Percentiles rank a stretch among this genome's conserved stretches.
Conservation (phyloP, 2,797 vertebrate species). For the Pangasius macronema region DNA sequence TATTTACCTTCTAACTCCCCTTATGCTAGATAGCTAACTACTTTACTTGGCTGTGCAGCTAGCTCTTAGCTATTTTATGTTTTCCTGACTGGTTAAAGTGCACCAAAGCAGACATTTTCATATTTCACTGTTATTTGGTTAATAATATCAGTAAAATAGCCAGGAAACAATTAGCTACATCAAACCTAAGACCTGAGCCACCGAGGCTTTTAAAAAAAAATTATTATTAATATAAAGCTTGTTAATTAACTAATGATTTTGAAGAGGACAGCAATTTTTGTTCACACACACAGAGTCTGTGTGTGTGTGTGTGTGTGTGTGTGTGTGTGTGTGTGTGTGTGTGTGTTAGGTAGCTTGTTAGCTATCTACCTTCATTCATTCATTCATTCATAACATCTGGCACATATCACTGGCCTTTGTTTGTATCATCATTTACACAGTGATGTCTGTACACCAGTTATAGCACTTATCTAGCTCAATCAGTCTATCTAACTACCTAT, state of each 20-base stretch:
- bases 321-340: neutral
- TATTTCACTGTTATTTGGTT: neutral
- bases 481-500: no score
- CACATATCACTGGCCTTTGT: neutral
- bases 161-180: no score
- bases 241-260: neutral
- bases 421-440: neutral
- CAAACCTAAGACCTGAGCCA: neutral
- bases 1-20: neutral
- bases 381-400: neutral
- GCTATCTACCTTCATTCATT: neutral
- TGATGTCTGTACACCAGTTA: neutral
- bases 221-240: no score
- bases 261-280: neutral
- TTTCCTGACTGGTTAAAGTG: neutral
- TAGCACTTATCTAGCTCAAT: neutral
- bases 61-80: neutral
- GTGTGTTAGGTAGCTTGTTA: neutral
- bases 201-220: no score
- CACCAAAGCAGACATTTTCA: neutral
- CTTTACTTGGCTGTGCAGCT: neutral
- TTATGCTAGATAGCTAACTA: neutral
- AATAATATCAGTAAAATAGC: neutral
- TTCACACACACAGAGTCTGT: no score
- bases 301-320: neutral